A percentile compares a stretch with the other conserved stretches of the same genome.
These are phyloP conservation scores for Zapus hudsonius DNA, from an alignment of 2,113 vertebrate species.

Conservation along the genomic window DNA sequence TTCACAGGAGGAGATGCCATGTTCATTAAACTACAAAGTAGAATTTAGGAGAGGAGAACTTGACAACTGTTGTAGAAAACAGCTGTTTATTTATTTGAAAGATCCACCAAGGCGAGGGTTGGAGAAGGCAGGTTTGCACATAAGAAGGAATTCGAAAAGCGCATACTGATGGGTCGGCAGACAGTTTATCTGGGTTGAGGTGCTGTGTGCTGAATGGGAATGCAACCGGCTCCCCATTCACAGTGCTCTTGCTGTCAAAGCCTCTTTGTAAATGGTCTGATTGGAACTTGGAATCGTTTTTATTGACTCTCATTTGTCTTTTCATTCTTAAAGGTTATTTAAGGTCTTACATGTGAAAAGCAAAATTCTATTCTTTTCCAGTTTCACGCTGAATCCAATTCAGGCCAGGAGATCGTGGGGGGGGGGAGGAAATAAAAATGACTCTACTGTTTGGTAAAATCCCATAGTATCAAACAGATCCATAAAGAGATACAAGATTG, in stretches of 20 bases:
- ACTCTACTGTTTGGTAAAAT: neutral
- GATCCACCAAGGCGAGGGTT: neutral
- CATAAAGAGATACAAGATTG: neutral
- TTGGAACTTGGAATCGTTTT: neutral
- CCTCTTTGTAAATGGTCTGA: neutral
- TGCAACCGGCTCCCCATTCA: neutral
- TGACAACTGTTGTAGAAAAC: neutral
- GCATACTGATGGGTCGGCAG: neutral
- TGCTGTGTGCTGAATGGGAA: neutral
- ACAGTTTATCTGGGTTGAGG: neutral
- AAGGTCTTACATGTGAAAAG: neutral
- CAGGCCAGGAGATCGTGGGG: neutral
- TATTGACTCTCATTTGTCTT: neutral
- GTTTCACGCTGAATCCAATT: neutral
- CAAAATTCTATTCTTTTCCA: constrained; percentile 15
- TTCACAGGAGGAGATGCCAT: neutral
- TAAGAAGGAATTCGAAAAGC: neutral
- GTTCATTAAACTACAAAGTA: neutral
- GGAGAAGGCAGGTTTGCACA: neutral
- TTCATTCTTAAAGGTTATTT: neutral
- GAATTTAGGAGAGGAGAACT: neutral
- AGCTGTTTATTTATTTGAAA: neutral
- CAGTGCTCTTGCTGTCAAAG: neutral
- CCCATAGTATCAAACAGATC: neutral
- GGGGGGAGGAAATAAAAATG: neutral